Conservation (phyloP, 2,888 invertebrate species). For the Heliconius cydno region DNA sequence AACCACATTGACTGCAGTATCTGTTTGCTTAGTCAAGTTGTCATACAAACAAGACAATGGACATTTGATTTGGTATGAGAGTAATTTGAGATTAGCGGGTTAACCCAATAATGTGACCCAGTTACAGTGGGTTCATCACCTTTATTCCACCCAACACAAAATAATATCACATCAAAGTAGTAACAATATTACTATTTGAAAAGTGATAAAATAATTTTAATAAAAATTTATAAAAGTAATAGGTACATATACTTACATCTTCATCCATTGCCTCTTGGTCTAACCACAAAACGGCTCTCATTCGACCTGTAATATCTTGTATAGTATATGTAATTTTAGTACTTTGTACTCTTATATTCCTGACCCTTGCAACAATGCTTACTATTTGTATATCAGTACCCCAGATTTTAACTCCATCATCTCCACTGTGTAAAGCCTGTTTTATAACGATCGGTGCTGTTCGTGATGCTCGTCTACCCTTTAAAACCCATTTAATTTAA, state of each 20-base stretch:
- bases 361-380: conserved; percentile 70
- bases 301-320: conserved; percentile 79
- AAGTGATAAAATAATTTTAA: no score
- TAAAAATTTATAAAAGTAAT: background rate
- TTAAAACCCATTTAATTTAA: conserved; percentile 32
- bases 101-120: no score
- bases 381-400: conserved; percentile 80
- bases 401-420: conserved; percentile 80
- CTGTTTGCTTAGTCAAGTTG: no score
- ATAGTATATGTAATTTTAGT: conserved; percentile 80
- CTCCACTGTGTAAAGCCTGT: conserved; percentile 76
- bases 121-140: no score
- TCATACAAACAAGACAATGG: no score
- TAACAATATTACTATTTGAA: no score
- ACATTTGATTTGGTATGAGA: no score
- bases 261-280: conserved; percentile 80
- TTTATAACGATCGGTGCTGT: conserved; percentile 79
- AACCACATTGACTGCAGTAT: background rate
- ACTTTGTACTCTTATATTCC: conserved; percentile 76
- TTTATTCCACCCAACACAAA: no score
- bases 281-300: conserved; percentile 78
- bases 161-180: no score
- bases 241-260: conserved; percentile 65
- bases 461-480: conserved; percentile 73
- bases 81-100: no score